Evolutionary conservation across 2,888 invertebrate genomes (phyloP).

Genomic region (Amphipoea lucens): DNA sequence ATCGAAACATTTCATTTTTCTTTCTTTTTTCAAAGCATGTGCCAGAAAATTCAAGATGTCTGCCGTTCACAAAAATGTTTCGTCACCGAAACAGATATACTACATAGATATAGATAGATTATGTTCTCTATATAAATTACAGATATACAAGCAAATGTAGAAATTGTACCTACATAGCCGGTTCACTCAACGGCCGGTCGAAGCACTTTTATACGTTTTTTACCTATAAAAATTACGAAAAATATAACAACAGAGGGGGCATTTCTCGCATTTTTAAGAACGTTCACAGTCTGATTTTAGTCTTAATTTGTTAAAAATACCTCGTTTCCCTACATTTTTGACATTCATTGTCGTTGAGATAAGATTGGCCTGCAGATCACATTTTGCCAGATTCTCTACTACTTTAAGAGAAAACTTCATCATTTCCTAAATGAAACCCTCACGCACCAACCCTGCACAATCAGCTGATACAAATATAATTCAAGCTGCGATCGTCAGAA

Average conservation of each 20-base stretch:
- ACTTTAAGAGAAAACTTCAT: not conserved
- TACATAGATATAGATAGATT: not conserved
- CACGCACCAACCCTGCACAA: conserved; percentile 39
- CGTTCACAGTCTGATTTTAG: not conserved
- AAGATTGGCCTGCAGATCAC: not conserved
- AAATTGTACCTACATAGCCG: too few relatives aligned
- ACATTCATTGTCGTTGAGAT: not conserved
- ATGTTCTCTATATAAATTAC: too few relatives aligned
- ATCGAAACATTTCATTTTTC: not conserved
- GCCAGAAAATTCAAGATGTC: not conserved
- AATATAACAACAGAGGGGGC: not conserved
- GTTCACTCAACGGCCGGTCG: too few relatives aligned
- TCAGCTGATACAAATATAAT: conserved; percentile 42
- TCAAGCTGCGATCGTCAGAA: conserved; percentile 60
- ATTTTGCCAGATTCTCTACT: not conserved
- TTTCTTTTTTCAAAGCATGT: not conserved
- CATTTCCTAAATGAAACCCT: not conserved
- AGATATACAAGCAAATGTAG: too few relatives aligned
- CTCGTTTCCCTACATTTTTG: not conserved
- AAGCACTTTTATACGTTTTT: not conserved
- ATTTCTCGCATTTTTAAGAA: not conserved
- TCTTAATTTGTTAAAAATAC: not conserved
- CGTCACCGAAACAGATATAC: not conserved
- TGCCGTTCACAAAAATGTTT: not conserved
- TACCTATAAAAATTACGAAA: not conserved